phyloP scores from a whole-genome alignment of 2,797 vertebrate species.

The Phoebastria nigripes region DNA sequence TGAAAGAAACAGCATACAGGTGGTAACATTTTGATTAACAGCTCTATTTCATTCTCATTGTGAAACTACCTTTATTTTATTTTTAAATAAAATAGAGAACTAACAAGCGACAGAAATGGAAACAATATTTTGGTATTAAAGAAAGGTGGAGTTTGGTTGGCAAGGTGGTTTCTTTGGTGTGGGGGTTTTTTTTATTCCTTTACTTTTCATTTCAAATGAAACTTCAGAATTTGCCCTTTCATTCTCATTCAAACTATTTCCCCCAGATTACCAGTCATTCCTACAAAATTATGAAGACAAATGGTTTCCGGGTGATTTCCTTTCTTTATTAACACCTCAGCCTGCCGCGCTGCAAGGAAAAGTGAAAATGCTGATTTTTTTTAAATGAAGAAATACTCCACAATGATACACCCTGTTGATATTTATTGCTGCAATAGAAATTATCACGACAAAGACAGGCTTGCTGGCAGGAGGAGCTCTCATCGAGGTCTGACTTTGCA shows the following conservation, averaged over 20 bases:
- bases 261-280: background rate
- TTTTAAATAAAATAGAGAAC: background rate
- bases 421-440: background rate
- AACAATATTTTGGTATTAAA: background rate
- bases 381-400: background rate
- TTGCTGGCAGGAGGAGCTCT: background rate
- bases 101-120: background rate
- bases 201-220: background rate
- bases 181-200: background rate
- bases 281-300: background rate
- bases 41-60: background rate
- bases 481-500: background rate
- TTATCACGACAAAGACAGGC: background rate
- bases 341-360: background rate
- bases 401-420: background rate
- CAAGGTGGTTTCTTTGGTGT: background rate
- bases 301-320: background rate
- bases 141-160: background rate
- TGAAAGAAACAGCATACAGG: background rate
- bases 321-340: background rate
- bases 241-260: background rate
- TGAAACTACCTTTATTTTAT: background rate
- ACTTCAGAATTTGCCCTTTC: background rate
- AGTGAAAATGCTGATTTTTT: background rate
- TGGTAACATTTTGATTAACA: background rate